phyloP scores from a whole-genome alignment of 2,797 vertebrate genomes.

The Helostoma temminkii region DNA sequence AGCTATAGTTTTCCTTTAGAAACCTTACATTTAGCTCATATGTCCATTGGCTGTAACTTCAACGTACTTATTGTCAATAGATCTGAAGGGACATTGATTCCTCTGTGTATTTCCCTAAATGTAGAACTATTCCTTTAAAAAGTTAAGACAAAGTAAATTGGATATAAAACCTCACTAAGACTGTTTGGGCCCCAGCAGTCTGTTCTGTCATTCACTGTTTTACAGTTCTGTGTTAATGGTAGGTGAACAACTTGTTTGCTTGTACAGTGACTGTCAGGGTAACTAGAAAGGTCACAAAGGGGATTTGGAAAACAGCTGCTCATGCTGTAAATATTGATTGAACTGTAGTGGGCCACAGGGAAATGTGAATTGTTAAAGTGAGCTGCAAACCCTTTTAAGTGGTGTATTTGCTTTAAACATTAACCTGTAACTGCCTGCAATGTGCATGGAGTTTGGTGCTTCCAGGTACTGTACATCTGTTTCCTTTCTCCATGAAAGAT shows the following conservation, averaged over 20 bases:
- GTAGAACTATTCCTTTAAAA: not conserved
- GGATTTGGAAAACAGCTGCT: slow-evolving; percentile 66
- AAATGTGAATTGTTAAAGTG: slow-evolving; percentile 68
- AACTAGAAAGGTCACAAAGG: slow-evolving; percentile 64
- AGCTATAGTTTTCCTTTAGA: not conserved
- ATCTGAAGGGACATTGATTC: not conserved
- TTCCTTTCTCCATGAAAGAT: slow-evolving; percentile 67
- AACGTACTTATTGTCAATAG: not conserved
- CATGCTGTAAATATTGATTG: slow-evolving; percentile 74
- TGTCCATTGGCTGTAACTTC: not conserved
- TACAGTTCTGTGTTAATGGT: slow-evolving; percentile 7
- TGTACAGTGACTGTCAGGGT: slow-evolving; percentile 31
- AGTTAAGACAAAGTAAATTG: not conserved
- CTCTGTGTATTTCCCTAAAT: not conserved
- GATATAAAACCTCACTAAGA: not conserved
- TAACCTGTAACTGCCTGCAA: slow-evolving; percentile 62
- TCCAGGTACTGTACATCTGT: slow-evolving; percentile 77
- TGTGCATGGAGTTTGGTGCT: slow-evolving; percentile 49
- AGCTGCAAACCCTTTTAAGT: slow-evolving; percentile 59
- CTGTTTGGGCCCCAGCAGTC: not conserved
- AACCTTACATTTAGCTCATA: not conserved
- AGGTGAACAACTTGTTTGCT: slow-evolving; percentile 44
- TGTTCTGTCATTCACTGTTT: slow-evolving; percentile 20
- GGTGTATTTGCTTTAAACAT: slow-evolving; percentile 68
- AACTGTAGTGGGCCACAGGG: slow-evolving; percentile 59